These are phyloP conservation scores for Alosa sapidissima DNA, from an alignment of 2,797 vertebrate genomes.

Conservation along the genomic window DNA sequence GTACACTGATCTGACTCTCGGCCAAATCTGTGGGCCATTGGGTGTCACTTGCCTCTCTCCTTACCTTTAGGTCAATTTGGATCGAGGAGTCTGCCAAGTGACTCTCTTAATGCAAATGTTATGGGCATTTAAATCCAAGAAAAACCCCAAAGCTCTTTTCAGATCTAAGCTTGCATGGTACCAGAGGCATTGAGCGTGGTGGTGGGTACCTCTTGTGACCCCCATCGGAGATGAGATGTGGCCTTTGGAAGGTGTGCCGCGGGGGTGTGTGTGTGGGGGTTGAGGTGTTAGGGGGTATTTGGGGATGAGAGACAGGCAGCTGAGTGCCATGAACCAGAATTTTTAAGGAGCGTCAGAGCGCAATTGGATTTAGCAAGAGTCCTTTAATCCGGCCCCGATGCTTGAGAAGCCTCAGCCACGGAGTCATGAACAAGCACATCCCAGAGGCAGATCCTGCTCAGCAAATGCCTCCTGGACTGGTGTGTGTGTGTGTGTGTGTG, in stretches of 20 bases:
- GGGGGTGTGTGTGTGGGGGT: background rate
- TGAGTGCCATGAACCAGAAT: background rate
- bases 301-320: background rate
- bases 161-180: background rate
- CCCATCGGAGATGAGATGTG: background rate
- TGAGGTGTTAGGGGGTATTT: background rate
- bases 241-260: background rate
- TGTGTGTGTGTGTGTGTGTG: background rate
- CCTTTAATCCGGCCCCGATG: conserved; percentile 12
- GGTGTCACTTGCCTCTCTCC: background rate
- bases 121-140: background rate
- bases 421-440: background rate
- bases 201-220: background rate
- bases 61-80: background rate
- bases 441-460: conserved; percentile 8
- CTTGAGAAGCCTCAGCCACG: conserved; percentile 11
- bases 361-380: conserved; percentile 45
- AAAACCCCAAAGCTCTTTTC: background rate
- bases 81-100: background rate
- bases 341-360: background rate
- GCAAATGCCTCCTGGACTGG: background rate
- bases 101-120: conserved; percentile 10
- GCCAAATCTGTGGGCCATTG: background rate
- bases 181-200: background rate
- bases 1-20: background rate